Conservation (phyloP, 2,113 vertebrate species). For the Paratilapia polleni region DNA sequence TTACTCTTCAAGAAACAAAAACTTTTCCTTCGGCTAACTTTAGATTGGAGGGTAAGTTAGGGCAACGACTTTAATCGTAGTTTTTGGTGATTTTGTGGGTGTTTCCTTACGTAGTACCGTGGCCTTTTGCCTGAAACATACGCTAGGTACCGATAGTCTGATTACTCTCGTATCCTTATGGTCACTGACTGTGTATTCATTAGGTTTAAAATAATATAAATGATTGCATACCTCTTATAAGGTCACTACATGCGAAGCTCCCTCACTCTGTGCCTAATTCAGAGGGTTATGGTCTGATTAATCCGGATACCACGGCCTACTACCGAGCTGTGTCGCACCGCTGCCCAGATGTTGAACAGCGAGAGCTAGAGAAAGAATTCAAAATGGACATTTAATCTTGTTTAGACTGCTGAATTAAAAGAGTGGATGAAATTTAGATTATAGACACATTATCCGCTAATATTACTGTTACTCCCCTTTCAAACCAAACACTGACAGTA, state of each 20-base stretch:
- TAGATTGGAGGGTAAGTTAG: neutral
- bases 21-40: neutral
- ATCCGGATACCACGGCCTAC: neutral
- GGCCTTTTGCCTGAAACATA: neutral
- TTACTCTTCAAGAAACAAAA: neutral
- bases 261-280: neutral
- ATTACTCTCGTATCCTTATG: neutral
- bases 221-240: neutral
- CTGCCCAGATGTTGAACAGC: slow-evolving; percentile 76
- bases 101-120: neutral
- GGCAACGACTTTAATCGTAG: neutral
- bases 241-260: neutral
- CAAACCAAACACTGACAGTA: neutral
- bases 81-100: neutral
- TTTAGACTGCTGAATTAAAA: neutral
- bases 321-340: slow-evolving; percentile 29
- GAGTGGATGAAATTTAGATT: neutral
- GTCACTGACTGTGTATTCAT: neutral
- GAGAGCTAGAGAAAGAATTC: slow-evolving; percentile 49
- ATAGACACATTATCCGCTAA: neutral
- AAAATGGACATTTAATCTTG: slow-evolving; percentile 71
- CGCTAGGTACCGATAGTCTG: neutral
- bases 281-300: neutral
- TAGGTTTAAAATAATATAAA: neutral
- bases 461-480: neutral